Percentiles rank a stretch among this genome's conserved stretches.
Evolutionary conservation across 2,797 vertebrate species (phyloP).

Genomic region (Urocyon cinereoargenteus): DNA sequence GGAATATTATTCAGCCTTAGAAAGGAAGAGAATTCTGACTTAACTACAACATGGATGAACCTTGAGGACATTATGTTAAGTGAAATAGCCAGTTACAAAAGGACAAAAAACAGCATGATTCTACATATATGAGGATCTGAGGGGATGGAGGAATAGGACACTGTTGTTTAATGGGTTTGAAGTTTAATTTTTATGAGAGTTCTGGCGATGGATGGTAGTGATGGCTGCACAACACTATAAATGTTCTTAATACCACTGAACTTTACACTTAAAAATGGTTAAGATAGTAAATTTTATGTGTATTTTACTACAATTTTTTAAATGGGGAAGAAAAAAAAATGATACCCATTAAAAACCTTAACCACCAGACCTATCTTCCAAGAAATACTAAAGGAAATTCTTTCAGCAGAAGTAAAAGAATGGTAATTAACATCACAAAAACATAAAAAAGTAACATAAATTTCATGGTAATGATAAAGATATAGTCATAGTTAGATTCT

Average conservation of each 20-base stretch:
- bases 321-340: background rate
- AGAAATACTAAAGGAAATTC: background rate
- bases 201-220: background rate
- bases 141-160: background rate
- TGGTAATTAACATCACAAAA: background rate
- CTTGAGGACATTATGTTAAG: background rate
- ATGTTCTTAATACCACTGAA: background rate
- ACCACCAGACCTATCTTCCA: background rate
- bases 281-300: background rate
- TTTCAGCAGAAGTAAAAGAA: background rate
- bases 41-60: background rate
- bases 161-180: background rate
- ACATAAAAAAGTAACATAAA: background rate
- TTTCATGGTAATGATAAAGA: background rate
- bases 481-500: background rate
- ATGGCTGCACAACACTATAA: background rate
- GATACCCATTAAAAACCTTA: background rate
- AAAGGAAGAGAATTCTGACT: background rate
- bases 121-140: background rate
- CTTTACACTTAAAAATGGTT: background rate
- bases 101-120: background rate
- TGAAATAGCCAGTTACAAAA: background rate
- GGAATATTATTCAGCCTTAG: background rate
- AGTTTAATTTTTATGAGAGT: background rate
- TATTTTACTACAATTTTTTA: background rate